Base-by-base conservation (phyloP, 2,113 vertebrate species). In the Harpagus bidentatus region DNA sequence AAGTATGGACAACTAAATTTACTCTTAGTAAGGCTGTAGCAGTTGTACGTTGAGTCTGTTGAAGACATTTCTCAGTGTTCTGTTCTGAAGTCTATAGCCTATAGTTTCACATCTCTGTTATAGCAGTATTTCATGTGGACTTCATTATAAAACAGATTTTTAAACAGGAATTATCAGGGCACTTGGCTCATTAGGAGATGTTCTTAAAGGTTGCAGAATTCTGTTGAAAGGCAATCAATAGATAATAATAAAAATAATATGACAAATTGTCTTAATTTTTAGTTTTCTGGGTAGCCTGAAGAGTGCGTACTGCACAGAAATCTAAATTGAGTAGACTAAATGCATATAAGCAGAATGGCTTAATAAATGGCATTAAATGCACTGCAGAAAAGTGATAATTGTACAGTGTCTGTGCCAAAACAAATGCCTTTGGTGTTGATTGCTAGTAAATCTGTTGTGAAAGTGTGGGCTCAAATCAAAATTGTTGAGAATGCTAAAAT, bases 1-100 rank as follows among this genome's bases (percentile, higher is more conserved):
- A 29, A 50, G 6, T 40, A 55, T 34, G 34, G 29, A 38, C 34
- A 81, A 40, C 42, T 77, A 32, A 58, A 43, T 58, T 76, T 67
- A 15, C 26, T 81, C 38, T 22, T 38, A 29, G 34, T 43, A 14
- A 43, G 11, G 6, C 34, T 58, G 36, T 16, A 78, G 53, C 26
- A 29, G 13, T n/a, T 55, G 4, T 52, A 25, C 0, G 0, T 52
- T 77, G 26, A 15, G 17, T 28, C 16, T 7, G 2, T 15, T 81
- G 15, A 66, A 7, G 31, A 10, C 31, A 31, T 69, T 94, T 63
- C 36, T 92, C 79, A 16, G 9, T 40, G 19, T 26, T 67, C 7
- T 42, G 2, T 38, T 55, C 13, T 50, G 18, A 69, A 69, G 6
- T 13, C 19, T 59, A 18, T 22, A 45, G 19, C 9, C 20, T 43